Evolutionary conservation across 2,888 invertebrate genomes (phyloP), one percentile per base, ranked within the genome.

Genomic region (Brachyptera risi): DNA sequence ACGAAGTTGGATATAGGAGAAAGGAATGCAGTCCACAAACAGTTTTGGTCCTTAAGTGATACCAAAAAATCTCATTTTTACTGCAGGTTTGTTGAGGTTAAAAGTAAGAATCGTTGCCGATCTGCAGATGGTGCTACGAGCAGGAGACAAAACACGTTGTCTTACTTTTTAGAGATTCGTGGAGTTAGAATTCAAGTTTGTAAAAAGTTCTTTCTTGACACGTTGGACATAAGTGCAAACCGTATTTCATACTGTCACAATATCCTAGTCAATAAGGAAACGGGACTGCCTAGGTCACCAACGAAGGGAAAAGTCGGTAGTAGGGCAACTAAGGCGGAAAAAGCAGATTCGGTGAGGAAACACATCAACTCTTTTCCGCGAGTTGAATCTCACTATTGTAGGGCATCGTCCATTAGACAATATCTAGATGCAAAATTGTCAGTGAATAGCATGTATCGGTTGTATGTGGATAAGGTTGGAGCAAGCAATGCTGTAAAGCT

Each of bases 361-460:
- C 67, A 68, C 38, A 68, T 68, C 31, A 65, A 65, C 23, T 64
- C 64, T 58, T 68, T 68, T 60, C 66, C 67, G 11, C 56, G 44
- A 24, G 65, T 67, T 57, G 66, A 68, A 51, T 64, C 64, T 3
- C 66, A 68, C 40, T 67, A 65, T 35, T 61, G 56, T 19, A 35
- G 66, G 37, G 65, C 64, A 58, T 58, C 44, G 42, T 65, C 65
- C 13, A 61, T 62, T 49, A 59, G 66, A 35, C 60, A 61, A 51
- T 68, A 68, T 60, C 59, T 66, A n/a, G 66, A 68, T 44, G 27
- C 27, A 1, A 65, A 63, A 38, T 49, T 67, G 23, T 57, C 58
- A 3, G 65, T 68, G 38, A 37, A 60, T 35, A 67, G 66, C 62
- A 68, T 69, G 63, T 65, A 67, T 59, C 42, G 51, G 4, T 47